phyloP scores from a whole-genome alignment of 2,888 invertebrate genomes.

The Philonicus albiceps region DNA sequence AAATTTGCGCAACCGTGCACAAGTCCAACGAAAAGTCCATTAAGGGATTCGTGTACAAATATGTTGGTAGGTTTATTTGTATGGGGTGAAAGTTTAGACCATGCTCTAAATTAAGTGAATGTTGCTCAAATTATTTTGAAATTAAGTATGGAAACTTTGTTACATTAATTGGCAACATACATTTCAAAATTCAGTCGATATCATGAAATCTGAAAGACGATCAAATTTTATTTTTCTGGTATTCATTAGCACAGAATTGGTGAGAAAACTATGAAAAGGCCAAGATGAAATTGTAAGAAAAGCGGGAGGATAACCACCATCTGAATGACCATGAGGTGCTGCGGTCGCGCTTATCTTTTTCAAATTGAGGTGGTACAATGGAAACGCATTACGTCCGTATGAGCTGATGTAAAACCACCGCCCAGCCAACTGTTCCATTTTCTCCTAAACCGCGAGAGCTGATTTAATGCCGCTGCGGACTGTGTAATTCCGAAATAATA shows the following conservation, averaged over 20 bases:
- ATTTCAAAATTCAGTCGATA: neutral
- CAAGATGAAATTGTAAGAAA: neutral
- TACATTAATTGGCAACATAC: neutral
- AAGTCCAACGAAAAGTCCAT: neutral
- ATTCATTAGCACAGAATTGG: neutral
- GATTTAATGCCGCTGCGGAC: conserved; percentile 24
- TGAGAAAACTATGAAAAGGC: neutral
- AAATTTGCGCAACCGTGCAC: neutral
- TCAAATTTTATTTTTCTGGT: neutral
- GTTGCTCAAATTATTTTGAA: neutral
- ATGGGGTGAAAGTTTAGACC: neutral
- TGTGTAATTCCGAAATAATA: conserved; percentile 41
- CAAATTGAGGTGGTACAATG: neutral
- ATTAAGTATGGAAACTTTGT: neutral
- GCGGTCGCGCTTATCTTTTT: neutral
- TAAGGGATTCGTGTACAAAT: neutral
- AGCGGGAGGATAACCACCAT: neutral
- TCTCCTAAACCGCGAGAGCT: conserved; percentile 9
- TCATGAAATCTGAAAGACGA: neutral
- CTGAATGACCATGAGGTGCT: neutral
- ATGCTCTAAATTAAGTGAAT: neutral
- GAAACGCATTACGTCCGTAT: conserved; percentile 5
- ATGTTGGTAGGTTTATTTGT: neutral
- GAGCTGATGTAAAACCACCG: conserved; percentile 5
- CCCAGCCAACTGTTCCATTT: conserved; percentile 9